Evolutionary conservation across 2,797 vertebrate species (phyloP), one percentile per base, ranked within the genome.

Genomic region (Betta splendens): DNA sequence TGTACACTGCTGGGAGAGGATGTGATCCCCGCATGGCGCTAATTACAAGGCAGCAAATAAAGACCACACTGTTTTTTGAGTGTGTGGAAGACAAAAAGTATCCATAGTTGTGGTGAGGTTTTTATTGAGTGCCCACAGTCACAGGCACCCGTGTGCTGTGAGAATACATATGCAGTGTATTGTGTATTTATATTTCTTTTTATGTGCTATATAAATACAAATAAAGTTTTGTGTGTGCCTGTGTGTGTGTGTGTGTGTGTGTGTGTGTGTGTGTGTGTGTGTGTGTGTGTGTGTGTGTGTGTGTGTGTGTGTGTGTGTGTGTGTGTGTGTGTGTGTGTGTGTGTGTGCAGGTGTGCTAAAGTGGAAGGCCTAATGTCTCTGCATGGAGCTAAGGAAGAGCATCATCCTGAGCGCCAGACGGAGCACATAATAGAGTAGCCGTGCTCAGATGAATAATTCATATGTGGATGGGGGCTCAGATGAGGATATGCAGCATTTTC

Each of bases 361-460:
- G 77, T 47, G 43, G 32, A 50, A 45, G 36, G 52, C 39, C 64
- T 79, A 77, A 80, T 82, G 78, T 42, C 47, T 54, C 36, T 69
- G 67, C 52, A 57, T 18, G 55, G 36, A 39, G 48, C 35, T 56
- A 50, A 56, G 66, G 60, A 50, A 62, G 50, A 79, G 64, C 67
- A 53, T 63, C 49, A 67, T 68, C 23, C 71, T 76, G 83, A 81
- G 80, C 84, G 76, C 72, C 60, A 77, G 76, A 46, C 40, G 20
- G 64, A 56, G 69, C 42, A 67, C 76, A 84, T 88, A 84, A 86
- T 86, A 78, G 85, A 87, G 84, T 42, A 80, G 79, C 81, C 70
- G 54, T 72, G 77, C 82, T 74, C 64, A 64, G 69, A 82, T 89
- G 75, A 90, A 90, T 90, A 84, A 89, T 90, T 89, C 75, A 90